phyloP scores from a whole-genome alignment of 2,113 vertebrate species.

The Nibea albiflora region DNA sequence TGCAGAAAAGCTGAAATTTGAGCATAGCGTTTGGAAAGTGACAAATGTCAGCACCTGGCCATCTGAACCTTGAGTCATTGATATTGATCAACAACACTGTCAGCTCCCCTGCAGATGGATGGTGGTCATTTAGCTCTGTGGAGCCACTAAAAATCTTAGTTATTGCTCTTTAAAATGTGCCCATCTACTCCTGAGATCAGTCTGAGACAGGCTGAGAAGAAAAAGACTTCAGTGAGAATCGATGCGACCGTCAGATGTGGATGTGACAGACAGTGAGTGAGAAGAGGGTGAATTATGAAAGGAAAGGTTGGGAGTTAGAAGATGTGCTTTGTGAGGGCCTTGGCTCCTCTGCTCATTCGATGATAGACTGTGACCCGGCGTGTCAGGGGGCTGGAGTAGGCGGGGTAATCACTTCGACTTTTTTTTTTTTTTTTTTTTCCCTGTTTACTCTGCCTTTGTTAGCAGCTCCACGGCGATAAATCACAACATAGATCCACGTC shows the following conservation, averaged over 20 bases:
- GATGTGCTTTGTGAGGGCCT: conserved; percentile 1
- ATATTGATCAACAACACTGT: conserved; percentile 68
- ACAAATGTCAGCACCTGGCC: conserved; percentile 57
- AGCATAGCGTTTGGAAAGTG: conserved; percentile 50
- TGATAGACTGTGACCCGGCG: conserved; percentile 26
- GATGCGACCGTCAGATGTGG: conserved; percentile 23
- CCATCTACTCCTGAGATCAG: conserved; percentile 25
- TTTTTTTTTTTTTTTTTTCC: background rate
- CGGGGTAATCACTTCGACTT: conserved; percentile 17
- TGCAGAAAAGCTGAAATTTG: conserved; percentile 29
- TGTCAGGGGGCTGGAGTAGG: conserved; percentile 37
- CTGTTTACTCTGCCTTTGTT: conserved; percentile 38
- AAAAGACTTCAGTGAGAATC: conserved; percentile 25
- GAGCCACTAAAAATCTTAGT: conserved; percentile 42
- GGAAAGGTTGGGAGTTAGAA: conserved; percentile 20
- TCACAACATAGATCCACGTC: conserved; percentile 26
- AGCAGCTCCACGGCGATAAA: conserved; percentile 25
- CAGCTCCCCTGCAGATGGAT: conserved; percentile 50
- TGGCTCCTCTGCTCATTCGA: conserved; percentile 8
- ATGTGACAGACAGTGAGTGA: conserved; percentile 46
- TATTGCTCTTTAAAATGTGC: conserved; percentile 61
- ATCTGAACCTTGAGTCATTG: conserved; percentile 55
- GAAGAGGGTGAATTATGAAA: conserved; percentile 45
- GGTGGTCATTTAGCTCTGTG: conserved; percentile 46
- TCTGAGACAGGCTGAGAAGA: background rate